phyloP scores from a whole-genome alignment of 2,797 vertebrate species.

The Thunnus albacares region DNA sequence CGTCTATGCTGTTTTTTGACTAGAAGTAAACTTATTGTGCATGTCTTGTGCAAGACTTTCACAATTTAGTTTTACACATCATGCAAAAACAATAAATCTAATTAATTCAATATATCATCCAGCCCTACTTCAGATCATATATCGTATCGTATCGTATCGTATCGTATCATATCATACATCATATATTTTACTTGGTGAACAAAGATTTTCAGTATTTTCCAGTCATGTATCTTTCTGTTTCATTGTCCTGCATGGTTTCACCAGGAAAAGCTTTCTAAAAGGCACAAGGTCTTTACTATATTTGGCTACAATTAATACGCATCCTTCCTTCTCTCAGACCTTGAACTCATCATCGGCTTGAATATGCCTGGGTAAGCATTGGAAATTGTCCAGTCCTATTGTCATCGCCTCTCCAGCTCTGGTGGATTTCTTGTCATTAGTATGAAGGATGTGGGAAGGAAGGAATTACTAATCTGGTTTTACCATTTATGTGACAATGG shows the following conservation, averaged over 20 bases:
- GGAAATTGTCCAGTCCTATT: conserved; percentile 46
- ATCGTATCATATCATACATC: too few species aligned
- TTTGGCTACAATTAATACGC: conserved; percentile 35
- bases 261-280: conserved; percentile 37
- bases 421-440: conserved; percentile 38
- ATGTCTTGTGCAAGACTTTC: too few species aligned
- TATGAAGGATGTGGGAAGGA: conserved; percentile 46
- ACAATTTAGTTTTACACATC: too few species aligned
- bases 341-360: conserved; percentile 40
- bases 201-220: too few species aligned
- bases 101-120: too few species aligned
- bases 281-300: conserved; percentile 44
- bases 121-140: too few species aligned
- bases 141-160: too few species aligned
- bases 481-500: conserved; percentile 25
- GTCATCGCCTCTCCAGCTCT: conserved; percentile 37
- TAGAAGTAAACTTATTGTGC: too few species aligned
- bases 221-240: background rate
- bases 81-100: too few species aligned
- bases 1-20: too few species aligned
- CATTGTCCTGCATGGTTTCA: background rate
- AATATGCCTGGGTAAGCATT: conserved; percentile 24
- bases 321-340: conserved; percentile 54
- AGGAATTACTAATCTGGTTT: conserved; percentile 39
- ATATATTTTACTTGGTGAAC: too few species aligned